Base-by-base conservation (phyloP, 1,140 invertebrate genomes). In the Pseudomyrmex pallidus region DNA sequence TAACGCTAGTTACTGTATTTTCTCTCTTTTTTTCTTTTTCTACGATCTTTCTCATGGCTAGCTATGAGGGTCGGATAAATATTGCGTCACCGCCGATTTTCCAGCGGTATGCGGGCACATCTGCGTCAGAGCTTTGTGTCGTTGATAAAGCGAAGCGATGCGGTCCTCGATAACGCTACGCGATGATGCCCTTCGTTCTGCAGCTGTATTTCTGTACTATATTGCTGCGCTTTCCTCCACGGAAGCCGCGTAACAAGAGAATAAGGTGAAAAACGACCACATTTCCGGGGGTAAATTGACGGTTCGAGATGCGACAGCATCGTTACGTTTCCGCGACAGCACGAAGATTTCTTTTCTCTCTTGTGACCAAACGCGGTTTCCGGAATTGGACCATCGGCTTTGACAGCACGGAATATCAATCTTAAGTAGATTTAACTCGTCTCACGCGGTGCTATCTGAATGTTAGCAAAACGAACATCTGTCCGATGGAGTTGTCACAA, bases 401-500 rank as follows among this genome's bases (percentile, higher is more conserved):
- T 80, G 76, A 80, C 76, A 70, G 76, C 54, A n/a, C n/a, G 54
- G 66, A 80, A 70, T 80, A 80, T 80, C 76, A 80, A 72, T 80
- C 76, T 80, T 72, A 61, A 80, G 66, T 72, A 46, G 76, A 59
- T 80, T 80, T 59, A 61, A 22, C 44, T 35, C 12, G 76, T 72
- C 72, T 12, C 9, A 17, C 44, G 64, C 20, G n/a, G 13, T 12
- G 20, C 44, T 44, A 64, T 44, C 12, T 46, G 74, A 54, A 4
- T 44, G 17, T 70, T 48, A 12, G n/a, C 1, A 48, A 25, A 72
- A 61, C 50, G 17, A 46, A 44, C 22, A n/a, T 68, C 50, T 22
- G 44, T 4, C 1, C 20, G 66, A 70, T 25, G 46, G 20, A 67
- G 12, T 70, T 59, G 54, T 72, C 15, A 46, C 22, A 17, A 17